Evolutionary conservation across 2,113 vertebrate genomes (phyloP).

Genomic region (Petromus typicus): DNA sequence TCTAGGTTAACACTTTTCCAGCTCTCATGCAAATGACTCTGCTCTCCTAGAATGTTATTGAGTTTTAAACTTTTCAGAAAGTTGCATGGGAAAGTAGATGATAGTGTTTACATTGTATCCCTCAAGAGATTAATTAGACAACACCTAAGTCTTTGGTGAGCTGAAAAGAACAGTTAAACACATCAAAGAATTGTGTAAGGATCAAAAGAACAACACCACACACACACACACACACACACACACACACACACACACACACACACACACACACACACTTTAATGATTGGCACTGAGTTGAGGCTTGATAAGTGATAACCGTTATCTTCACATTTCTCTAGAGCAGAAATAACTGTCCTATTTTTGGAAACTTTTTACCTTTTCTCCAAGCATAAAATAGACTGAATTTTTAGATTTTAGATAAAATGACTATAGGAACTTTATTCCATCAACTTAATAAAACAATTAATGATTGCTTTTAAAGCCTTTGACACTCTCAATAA

Average conservation of each 20-base stretch:
- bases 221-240: too few species aligned
- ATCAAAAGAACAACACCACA: too few species aligned
- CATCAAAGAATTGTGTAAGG: not conserved
- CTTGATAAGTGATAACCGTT: not conserved
- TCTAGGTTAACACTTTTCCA: not conserved
- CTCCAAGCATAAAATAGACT: constrained; percentile 3
- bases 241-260: too few species aligned
- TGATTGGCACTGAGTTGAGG: not conserved
- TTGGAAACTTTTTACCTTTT: not conserved
- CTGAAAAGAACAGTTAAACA: not conserved
- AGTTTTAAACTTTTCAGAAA: not conserved
- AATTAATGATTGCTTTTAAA: constrained; percentile 27
- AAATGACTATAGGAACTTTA: not conserved
- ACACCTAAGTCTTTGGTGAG: not conserved
- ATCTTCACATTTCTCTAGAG: not conserved
- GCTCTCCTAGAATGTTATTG: not conserved
- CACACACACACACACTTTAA: not conserved
- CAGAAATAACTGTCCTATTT: not conserved
- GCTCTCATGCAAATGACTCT: not conserved
- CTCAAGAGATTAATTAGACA: not conserved
- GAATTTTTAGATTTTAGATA: constrained; percentile 17
- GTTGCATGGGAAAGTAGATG: not conserved
- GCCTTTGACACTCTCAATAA: not conserved
- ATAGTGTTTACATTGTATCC: not conserved
- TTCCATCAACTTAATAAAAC: not conserved